phyloP scores from a whole-genome alignment of 2,113 vertebrate species.

The Galbula dea region DNA sequence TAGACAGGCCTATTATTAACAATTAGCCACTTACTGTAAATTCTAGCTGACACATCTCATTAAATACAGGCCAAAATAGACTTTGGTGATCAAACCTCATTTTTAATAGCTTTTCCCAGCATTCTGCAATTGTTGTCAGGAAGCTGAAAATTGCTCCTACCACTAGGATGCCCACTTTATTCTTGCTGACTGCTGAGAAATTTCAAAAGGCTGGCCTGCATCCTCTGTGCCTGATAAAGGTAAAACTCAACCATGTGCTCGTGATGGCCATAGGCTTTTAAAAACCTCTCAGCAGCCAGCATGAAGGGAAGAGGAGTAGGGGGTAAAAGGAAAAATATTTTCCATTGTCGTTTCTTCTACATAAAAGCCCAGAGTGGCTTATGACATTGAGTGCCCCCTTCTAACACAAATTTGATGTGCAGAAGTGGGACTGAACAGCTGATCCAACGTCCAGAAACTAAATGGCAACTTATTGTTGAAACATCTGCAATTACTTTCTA shows the following conservation, averaged over 20 bases:
- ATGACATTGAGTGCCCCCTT: slow-evolving; percentile 22
- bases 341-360: background rate
- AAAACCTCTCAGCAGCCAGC: slow-evolving; percentile 46
- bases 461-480: background rate
- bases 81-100: slow-evolving; percentile 58
- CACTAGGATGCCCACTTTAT: slow-evolving; percentile 66
- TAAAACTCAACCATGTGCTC: slow-evolving; percentile 32
- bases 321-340: slow-evolving; percentile 39
- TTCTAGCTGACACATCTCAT: slow-evolving; percentile 66
- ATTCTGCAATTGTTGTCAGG: slow-evolving; percentile 66
- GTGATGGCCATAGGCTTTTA: slow-evolving; percentile 26
- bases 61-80: slow-evolving; percentile 63
- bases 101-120: slow-evolving; percentile 68
- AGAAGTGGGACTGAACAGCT: background rate
- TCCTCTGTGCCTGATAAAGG: slow-evolving; percentile 48
- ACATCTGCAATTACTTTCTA: background rate
- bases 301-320: slow-evolving; percentile 4
- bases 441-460: background rate
- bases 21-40: slow-evolving; percentile 72
- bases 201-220: slow-evolving; percentile 60
- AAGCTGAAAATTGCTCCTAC: slow-evolving; percentile 63
- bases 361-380: background rate
- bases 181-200: slow-evolving; percentile 61
- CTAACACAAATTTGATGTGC: background rate
- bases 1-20: slow-evolving; percentile 61